Evolutionary conservation across 2,888 invertebrate species (phyloP), one percentile per base, ranked within the genome.

Genomic region (Chorisops tibialis): DNA sequence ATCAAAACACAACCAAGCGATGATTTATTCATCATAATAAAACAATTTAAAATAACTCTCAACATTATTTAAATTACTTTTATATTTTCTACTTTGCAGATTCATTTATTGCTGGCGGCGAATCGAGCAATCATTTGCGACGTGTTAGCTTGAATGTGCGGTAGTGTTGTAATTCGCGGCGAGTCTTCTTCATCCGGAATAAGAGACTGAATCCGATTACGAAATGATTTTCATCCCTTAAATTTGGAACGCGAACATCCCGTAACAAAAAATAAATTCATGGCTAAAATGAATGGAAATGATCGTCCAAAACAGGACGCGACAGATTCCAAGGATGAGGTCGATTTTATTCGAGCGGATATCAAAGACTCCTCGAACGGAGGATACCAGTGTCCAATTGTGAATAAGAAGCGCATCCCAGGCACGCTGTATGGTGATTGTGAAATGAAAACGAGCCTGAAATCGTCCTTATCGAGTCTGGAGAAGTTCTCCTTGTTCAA

Each of bases 291-390:
- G 30, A 30, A 9, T 30, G 30, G 9, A 30, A 30, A 9, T 30
- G 30, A 30, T 30, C 30, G 30, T 30, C 30, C 30, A 5, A 30
- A 30, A 30, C 5, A 30, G 7, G 56, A 16, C 6, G 21, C 19
- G 30, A 24, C 18, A n/a, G 38, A 68, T 54, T 70, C 70, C 67
- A 70, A 70, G 69, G 77, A 77, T 70, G 77, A 75, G 70, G 75
- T 76, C 38, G 77, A 76, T 68, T 77, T 75, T 65, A 71, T 75
- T 14, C 63, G 56, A 16, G 30, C 47, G 14, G 48, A 59, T 22
- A 11, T 18, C 37, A 59, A 56, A 18, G 45, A 56, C 5, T 5
- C 45, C 24, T 16, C 9, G 16, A 24, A 50, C 3, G 11, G 12
- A 5, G 12, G 41, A 12, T 56, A 30, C 43, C 56, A 56, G 14